phyloP scores from a whole-genome alignment of 1,140 invertebrate genomes.

The Drosophila prosaltans region DNA sequence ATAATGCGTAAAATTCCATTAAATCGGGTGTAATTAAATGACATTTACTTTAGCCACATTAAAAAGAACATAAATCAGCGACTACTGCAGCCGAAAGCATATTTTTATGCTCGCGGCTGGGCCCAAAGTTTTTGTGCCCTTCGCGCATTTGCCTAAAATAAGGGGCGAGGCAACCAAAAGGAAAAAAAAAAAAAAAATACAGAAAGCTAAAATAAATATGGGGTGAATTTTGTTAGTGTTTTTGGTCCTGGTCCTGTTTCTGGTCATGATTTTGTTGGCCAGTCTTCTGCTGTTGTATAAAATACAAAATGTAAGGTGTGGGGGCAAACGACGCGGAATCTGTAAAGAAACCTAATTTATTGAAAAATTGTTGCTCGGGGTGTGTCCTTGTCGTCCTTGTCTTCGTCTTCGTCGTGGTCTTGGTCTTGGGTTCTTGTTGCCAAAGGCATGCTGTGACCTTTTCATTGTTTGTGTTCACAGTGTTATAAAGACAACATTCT shows the following conservation, averaged over 20 bases:
- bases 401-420: slow-evolving; percentile 16
- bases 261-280: neutral
- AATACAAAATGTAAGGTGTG: slow-evolving; percentile 30
- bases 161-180: slow-evolving; percentile 45
- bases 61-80: slow-evolving; percentile 80
- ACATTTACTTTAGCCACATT: slow-evolving; percentile 80
- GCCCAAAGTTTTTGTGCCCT: slow-evolving; percentile 47
- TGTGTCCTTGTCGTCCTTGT: slow-evolving; percentile 40
- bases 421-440: slow-evolving; percentile 33
- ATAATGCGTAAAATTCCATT: slow-evolving; percentile 82
- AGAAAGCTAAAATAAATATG: slow-evolving; percentile 69
- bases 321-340: slow-evolving; percentile 62
- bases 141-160: slow-evolving; percentile 57
- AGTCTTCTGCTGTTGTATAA: neutral
- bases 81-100: slow-evolving; percentile 52
- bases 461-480: slow-evolving; percentile 78
- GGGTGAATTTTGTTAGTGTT: slow-evolving; percentile 60
- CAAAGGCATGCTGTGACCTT: slow-evolving; percentile 72
- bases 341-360: slow-evolving; percentile 80
- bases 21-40: slow-evolving; percentile 82
- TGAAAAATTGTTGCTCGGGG: slow-evolving; percentile 77
- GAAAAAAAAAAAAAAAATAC: slow-evolving; percentile 33
- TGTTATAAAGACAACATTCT: slow-evolving; percentile 80
- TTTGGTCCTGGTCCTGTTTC: neutral
- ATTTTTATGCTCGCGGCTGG: slow-evolving; percentile 48